Conservation (phyloP, 2,113 vertebrate species). For the Strix aluco region DNA sequence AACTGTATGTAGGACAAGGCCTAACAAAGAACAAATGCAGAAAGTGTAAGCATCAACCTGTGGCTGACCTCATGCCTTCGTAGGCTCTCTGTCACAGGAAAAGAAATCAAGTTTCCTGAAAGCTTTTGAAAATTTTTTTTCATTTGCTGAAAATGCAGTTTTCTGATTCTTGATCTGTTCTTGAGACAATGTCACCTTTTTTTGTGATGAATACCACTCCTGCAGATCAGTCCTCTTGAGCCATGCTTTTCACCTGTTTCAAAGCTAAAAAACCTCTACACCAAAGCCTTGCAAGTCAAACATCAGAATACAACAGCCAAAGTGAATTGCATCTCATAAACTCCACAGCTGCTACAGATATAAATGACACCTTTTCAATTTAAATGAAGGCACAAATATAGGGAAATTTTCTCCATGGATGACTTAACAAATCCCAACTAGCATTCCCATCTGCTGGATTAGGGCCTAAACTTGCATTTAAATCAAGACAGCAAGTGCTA, state of each 20-base stretch:
- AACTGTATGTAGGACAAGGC: background rate
- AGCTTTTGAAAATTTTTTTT: background rate
- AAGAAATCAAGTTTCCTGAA: background rate
- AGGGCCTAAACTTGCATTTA: background rate
- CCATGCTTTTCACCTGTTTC: background rate
- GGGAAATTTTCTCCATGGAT: background rate
- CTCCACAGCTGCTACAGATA: background rate
- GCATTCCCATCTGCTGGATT: background rate
- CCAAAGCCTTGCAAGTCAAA: background rate
- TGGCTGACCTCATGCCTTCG: background rate
- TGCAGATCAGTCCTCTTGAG: background rate
- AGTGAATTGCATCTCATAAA: background rate
- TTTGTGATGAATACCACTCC: background rate
- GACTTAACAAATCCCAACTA: background rate
- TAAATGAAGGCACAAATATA: background rate
- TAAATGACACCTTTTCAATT: background rate
- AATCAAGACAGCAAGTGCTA: background rate
- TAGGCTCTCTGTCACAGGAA: background rate
- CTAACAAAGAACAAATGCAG: background rate
- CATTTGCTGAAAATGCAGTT: background rate
- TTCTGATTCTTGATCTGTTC: background rate
- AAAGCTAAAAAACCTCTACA: background rate
- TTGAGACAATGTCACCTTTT: background rate
- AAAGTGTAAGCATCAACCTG: background rate
- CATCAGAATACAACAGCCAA: background rate